phyloP scores from a whole-genome alignment of 1,140 invertebrate genomes.

The Drosophila saltans region DNA sequence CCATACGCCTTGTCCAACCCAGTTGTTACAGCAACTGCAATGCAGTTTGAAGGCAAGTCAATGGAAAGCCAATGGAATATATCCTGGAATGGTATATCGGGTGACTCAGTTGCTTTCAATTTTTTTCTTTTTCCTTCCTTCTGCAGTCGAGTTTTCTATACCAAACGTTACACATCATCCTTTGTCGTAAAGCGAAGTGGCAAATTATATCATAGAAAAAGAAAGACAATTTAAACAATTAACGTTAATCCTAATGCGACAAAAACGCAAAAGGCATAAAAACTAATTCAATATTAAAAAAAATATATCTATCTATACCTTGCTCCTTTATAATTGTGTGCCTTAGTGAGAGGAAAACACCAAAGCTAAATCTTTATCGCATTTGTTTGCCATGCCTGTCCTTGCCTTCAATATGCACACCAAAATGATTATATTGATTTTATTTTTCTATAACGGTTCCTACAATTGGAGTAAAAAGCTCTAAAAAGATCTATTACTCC shows the following conservation, averaged over 20 bases:
- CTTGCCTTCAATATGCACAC: constrained; percentile 70
- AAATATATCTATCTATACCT: background rate
- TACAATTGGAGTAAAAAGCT: constrained; percentile 83
- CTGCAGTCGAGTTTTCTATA: constrained; percentile 62
- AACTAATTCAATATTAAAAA: constrained; percentile 42
- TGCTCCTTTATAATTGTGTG: constrained; percentile 23
- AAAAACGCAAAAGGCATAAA: constrained; percentile 75
- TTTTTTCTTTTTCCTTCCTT: constrained; percentile 5
- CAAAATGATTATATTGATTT: constrained; percentile 83
- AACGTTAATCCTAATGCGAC: constrained; percentile 48
- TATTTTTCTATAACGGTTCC: constrained; percentile 83
- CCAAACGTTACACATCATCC: constrained; percentile 33
- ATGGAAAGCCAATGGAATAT: constrained; percentile 59
- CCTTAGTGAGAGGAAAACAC: constrained; percentile 34
- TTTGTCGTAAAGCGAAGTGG: background rate
- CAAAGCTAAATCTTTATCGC: background rate
- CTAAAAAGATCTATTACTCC: constrained; percentile 46
- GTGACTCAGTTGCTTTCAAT: constrained; percentile 45
- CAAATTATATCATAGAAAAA: constrained; percentile 13
- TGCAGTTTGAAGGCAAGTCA: constrained; percentile 29
- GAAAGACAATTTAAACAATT: background rate
- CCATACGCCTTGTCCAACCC: background rate
- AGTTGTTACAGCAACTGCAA: constrained; percentile 8
- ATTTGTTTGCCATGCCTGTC: constrained; percentile 68
- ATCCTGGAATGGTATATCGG: constrained; percentile 39